These are phyloP conservation scores for Atherix ibis DNA, from an alignment of 2,888 invertebrate species.

Conservation along the genomic window DNA sequence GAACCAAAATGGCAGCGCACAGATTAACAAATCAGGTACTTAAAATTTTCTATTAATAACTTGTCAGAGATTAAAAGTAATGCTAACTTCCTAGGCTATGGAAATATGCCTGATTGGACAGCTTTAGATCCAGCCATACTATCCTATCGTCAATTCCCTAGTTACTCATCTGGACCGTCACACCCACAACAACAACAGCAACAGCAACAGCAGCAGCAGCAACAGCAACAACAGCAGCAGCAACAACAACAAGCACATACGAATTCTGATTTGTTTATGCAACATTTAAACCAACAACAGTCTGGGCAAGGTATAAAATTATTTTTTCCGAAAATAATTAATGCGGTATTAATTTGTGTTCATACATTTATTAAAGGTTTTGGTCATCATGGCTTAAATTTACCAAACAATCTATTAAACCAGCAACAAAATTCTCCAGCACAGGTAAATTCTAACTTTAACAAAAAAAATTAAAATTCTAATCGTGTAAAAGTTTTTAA, in stretches of 20 bases:
- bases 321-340: no score
- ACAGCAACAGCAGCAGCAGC: constrained; percentile 25
- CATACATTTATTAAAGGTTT: no score
- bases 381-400: constrained; percentile 23
- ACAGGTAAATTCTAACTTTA: constrained; percentile 23
- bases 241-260: constrained; percentile 27
- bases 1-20: constrained; percentile 18
- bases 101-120: constrained; percentile 66
- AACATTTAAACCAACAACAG: constrained; percentile 22
- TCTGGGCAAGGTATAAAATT: constrained; percentile 19
- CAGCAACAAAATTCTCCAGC: constrained; percentile 23
- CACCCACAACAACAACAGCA: constrained; percentile 23
- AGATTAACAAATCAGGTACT: constrained; percentile 15
- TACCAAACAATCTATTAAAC: constrained; percentile 25
- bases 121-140: constrained; percentile 82
- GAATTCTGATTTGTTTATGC: no score
- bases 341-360: no score
- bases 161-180: constrained; percentile 27
- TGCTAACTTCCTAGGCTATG: constrained; percentile 34
- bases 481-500: no score
- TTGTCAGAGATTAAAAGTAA: no score
- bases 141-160: constrained; percentile 32
- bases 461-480: background rate
- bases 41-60: constrained; percentile 14
- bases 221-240: constrained; percentile 19